A percentile compares a stretch with the other conserved stretches of the same genome.
Evolutionary conservation across 2,888 invertebrate genomes (phyloP).

Genomic region (Napeogenes sylphis): DNA sequence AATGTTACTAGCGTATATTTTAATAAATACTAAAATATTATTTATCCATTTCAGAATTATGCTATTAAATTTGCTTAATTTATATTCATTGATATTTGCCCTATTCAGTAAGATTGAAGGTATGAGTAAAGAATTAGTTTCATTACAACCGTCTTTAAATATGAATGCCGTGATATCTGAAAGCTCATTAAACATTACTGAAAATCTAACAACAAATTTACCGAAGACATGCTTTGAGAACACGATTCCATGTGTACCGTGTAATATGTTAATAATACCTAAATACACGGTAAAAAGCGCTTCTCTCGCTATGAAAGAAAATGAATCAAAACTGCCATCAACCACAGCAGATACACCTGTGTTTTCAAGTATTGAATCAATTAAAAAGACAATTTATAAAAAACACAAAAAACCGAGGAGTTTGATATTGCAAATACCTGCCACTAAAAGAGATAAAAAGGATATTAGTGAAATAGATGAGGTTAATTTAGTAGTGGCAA

Average conservation of each 20-base stretch:
- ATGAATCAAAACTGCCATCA: constrained; percentile 3
- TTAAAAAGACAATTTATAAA: not conserved
- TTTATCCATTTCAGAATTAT: constrained; percentile 86
- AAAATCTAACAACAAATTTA: constrained; percentile 38
- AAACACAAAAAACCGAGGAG: constrained; percentile 4
- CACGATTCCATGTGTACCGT: constrained; percentile 51
- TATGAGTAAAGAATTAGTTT: constrained; percentile 80
- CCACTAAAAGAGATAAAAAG: constrained; percentile 25
- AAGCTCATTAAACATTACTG: constrained; percentile 41
- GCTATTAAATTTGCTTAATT: constrained; percentile 93
- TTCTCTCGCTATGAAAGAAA: not conserved
- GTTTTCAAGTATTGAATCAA: not conserved
- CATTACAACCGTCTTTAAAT: constrained; percentile 70
- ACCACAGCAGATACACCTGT: not conserved
- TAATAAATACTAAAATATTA: constrained; percentile 5
- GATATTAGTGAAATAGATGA: constrained; percentile 21
- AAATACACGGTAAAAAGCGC: constrained; percentile 5
- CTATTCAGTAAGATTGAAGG: constrained; percentile 91
- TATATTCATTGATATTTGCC: constrained; percentile 96
- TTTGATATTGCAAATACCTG: not conserved
- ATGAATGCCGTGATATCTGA: constrained; percentile 45
- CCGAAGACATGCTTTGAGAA: constrained; percentile 50
- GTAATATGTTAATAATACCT: constrained; percentile 37
- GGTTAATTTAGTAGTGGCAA: constrained; percentile 35
- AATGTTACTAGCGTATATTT: not conserved